Evolutionary conservation across 2,113 vertebrate genomes (phyloP).

Genomic region (Erpornis zantholeuca): DNA sequence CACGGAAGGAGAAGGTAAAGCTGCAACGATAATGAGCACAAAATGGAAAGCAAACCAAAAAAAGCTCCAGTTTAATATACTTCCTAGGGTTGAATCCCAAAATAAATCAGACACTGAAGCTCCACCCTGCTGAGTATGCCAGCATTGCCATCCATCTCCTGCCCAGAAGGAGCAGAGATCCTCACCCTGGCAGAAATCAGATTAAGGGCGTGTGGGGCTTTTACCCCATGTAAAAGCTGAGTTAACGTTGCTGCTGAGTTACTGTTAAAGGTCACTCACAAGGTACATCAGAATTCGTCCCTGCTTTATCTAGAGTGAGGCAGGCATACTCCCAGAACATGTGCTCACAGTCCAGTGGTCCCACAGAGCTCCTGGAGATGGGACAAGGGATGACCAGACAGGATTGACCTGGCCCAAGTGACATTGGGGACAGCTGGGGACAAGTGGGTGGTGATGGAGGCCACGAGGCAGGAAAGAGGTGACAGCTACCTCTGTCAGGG

Average conservation of each 20-base stretch:
- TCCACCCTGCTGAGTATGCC: neutral
- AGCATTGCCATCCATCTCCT: neutral
- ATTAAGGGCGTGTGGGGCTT: neutral
- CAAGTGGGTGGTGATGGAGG: neutral
- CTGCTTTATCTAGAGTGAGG: fast-evolving
- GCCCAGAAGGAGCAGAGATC: neutral
- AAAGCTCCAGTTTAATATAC: neutral
- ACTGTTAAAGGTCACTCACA: neutral
- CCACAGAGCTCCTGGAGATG: neutral
- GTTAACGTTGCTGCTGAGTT: neutral
- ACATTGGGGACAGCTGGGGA: neutral
- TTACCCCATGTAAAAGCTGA: neutral
- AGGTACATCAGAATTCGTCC: neutral
- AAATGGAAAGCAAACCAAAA: neutral
- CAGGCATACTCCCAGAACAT: neutral
- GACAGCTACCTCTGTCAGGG: neutral
- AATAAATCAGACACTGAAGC: neutral
- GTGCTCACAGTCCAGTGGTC: neutral
- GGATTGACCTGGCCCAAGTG: neutral
- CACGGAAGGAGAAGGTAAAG: neutral
- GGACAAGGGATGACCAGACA: neutral
- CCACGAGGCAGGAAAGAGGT: neutral
- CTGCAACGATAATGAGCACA: neutral
- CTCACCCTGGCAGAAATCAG: neutral
- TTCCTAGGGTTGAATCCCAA: neutral